Evolutionary conservation across 2,888 invertebrate species (phyloP).

Genomic region (Oithona nana): DNA sequence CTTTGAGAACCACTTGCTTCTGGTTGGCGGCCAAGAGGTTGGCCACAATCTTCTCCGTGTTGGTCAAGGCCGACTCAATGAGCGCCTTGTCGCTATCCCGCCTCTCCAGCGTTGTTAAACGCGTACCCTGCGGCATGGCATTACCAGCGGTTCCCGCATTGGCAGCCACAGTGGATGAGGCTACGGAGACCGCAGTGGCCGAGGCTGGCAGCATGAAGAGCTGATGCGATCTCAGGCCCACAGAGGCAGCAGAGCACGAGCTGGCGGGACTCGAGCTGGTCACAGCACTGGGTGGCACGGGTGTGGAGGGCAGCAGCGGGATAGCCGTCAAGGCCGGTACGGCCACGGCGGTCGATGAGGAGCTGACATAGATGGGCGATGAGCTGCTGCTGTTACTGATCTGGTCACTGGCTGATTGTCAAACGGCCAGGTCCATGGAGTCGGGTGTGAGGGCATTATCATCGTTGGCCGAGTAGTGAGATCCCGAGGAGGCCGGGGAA

Average conservation of each 20-base stretch:
- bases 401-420: constrained; percentile 13
- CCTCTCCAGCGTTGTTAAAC: constrained; percentile 8
- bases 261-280: neutral
- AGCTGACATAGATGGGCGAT: neutral
- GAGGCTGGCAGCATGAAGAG: no score
- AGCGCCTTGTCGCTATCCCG: neutral
- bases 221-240: no score
- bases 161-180: neutral
- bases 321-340: neutral
- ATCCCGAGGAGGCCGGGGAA: constrained; percentile 16
- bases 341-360: neutral
- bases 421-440: constrained; percentile 18
- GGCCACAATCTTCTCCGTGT: constrained; percentile 15
- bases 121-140: neutral
- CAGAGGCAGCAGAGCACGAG: neutral
- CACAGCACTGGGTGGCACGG: neutral
- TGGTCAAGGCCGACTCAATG: constrained; percentile 11
- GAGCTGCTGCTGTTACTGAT: neutral
- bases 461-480: constrained; percentile 16
- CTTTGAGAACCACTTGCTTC: constrained; percentile 12
- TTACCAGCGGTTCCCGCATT: neutral
- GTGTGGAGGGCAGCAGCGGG: neutral
- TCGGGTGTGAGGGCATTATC: constrained; percentile 18
- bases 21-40: constrained; percentile 7
- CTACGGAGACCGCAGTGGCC: neutral